phyloP scores from a whole-genome alignment of 2,113 vertebrate genomes.

The Microtus pennsylvanicus region DNA sequence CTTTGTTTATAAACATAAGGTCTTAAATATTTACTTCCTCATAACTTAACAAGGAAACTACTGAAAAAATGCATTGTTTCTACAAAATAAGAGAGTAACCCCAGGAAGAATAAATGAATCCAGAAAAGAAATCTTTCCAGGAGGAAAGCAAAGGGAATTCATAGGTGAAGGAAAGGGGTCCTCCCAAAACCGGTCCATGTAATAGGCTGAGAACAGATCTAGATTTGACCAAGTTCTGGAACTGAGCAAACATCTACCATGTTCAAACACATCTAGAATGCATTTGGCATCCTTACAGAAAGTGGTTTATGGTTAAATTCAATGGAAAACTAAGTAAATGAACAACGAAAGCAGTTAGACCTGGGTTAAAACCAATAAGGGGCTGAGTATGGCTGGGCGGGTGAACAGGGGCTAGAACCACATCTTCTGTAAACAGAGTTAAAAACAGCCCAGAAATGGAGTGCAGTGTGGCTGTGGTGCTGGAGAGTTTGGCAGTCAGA shows the following conservation, averaged over 20 bases:
- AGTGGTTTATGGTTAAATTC: not conserved
- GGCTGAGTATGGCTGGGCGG: too few species aligned
- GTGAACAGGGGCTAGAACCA: not conserved
- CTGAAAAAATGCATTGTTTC: not conserved
- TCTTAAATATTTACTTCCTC: constrained; percentile 30
- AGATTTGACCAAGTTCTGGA: not conserved
- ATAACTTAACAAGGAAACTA: not conserved
- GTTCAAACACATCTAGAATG: not conserved
- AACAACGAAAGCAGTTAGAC: not conserved
- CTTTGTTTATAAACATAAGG: not conserved
- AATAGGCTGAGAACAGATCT: not conserved
- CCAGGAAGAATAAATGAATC: not conserved
- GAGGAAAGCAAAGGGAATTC: not conserved
- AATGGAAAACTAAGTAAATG: constrained; percentile 34
- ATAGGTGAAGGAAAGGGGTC: not conserved
- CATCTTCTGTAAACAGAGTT: not conserved
- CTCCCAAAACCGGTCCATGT: not conserved
- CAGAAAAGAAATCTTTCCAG: not conserved
- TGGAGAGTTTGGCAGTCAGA: not conserved
- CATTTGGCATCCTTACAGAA: not conserved
- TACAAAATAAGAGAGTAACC: constrained; percentile 6
- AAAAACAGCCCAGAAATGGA: not conserved
- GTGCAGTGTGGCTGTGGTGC: not conserved
- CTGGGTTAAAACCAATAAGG: not conserved
- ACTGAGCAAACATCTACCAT: not conserved